Conservation (phyloP, 1,140 invertebrate genomes). For the Temnothorax longispinosus region DNA sequence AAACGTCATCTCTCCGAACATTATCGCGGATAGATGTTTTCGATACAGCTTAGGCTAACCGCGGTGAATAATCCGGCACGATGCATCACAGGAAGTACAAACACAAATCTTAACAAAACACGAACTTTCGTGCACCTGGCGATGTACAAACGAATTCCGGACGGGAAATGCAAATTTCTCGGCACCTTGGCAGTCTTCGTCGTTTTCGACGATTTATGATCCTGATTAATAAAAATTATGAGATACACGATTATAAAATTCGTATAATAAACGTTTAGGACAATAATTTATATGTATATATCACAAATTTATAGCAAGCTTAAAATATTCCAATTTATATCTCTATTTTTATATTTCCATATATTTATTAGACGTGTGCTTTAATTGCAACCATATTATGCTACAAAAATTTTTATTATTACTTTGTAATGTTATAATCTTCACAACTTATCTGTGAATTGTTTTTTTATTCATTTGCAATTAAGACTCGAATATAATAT, state of each 20-base stretch:
- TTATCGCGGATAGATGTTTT: constrained; percentile 37
- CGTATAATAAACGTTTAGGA: neutral
- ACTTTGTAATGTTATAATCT: neutral
- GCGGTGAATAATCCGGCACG: constrained; percentile 24
- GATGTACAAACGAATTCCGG: constrained; percentile 38
- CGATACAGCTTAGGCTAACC: constrained; percentile 36
- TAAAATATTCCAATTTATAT: neutral
- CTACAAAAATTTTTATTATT: constrained; percentile 10
- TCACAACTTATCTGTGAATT: neutral
- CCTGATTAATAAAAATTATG: neutral
- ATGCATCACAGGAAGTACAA: constrained; percentile 8
- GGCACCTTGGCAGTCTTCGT: neutral
- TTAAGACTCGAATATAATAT: constrained; percentile 16
- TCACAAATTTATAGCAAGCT: neutral
- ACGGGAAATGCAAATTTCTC: constrained; percentile 44
- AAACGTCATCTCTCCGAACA: neutral
- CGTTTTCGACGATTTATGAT: neutral
- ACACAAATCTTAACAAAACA: constrained; percentile 29
- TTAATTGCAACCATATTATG: constrained; percentile 5
- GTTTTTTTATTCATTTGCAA: neutral
- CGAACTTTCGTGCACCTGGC: constrained; percentile 39
- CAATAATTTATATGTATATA: neutral
- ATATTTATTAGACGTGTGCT: neutral
- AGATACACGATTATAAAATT: neutral
- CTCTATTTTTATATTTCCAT: neutral